These are phyloP conservation scores for Dissostichus mawsoni DNA, from an alignment of 2,113 vertebrate genomes.

Conservation along the genomic window DNA sequence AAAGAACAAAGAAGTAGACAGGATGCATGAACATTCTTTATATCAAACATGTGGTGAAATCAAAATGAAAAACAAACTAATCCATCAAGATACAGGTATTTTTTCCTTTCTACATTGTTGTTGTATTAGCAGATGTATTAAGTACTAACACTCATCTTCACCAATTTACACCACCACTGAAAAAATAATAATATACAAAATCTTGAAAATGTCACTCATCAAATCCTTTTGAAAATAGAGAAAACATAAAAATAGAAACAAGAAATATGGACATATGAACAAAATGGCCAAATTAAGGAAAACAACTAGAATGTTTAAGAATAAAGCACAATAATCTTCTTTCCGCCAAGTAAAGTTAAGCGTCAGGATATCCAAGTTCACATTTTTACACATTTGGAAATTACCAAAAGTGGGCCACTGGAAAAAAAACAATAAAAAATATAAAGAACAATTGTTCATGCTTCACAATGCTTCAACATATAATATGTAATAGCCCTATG, in stretches of 20 bases:
- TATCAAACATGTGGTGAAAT: background rate
- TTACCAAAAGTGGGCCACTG: no score
- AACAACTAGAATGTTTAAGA: no score
- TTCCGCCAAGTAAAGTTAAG: background rate
- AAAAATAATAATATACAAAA: background rate
- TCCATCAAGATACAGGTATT: background rate
- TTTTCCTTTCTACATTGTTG: background rate
- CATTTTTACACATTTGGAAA: no score
- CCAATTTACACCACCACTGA: background rate
- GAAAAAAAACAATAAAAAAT: no score
- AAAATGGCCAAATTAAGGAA: no score
- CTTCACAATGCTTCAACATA: background rate
- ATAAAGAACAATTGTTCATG: no score
- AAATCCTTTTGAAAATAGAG: background rate
- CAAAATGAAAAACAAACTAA: background rate
- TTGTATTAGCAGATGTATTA: background rate
- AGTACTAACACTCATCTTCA: background rate
- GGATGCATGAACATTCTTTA: constrained; percentile 13
- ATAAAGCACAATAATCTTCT: background rate
- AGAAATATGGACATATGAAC: background rate
- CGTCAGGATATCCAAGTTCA: no score
- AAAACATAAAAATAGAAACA: background rate
- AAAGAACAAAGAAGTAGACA: background rate
- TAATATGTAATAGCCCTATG: background rate
- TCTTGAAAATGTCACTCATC: background rate